phyloP scores from a whole-genome alignment of 2,113 vertebrate genomes.

The Gopherus flavomarginatus region DNA sequence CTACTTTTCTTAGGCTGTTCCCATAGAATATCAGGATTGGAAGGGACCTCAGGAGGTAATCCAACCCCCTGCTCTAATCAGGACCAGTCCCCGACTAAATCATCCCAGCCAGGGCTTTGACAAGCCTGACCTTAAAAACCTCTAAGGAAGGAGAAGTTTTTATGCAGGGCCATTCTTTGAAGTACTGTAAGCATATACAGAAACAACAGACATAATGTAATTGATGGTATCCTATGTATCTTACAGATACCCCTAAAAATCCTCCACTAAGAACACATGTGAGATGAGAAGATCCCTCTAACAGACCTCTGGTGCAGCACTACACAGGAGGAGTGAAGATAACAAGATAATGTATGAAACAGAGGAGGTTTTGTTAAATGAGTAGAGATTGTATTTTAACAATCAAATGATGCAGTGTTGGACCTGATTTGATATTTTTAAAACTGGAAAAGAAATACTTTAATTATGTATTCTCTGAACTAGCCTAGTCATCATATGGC shows the following conservation, averaged over 20 bases:
- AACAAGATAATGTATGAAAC: neutral
- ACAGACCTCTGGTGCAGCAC: neutral
- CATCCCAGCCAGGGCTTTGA: too few species aligned
- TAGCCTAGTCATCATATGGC: constrained; percentile 39
- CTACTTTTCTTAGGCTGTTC: neutral
- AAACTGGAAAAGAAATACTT: neutral
- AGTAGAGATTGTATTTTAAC: neutral
- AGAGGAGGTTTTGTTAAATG: neutral
- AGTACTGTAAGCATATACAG: neutral
- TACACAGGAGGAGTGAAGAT: neutral
- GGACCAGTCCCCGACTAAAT: too few species aligned
- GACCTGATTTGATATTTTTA: neutral
- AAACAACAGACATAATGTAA: neutral
- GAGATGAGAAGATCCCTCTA: constrained; percentile 70
- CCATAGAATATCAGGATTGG: too few species aligned
- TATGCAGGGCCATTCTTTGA: neutral
- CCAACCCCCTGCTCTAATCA: too few species aligned
- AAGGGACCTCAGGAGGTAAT: too few species aligned
- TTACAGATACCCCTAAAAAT: constrained; percentile 83
- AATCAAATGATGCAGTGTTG: constrained; percentile 4
- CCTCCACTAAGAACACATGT: constrained; percentile 83
- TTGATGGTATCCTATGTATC: constrained; percentile 22
- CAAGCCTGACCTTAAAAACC: too few species aligned
- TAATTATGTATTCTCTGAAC: neutral
- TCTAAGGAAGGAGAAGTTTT: too few species aligned